Conservation (phyloP, 2,888 invertebrate species). For the Heliconius erato region DNA sequence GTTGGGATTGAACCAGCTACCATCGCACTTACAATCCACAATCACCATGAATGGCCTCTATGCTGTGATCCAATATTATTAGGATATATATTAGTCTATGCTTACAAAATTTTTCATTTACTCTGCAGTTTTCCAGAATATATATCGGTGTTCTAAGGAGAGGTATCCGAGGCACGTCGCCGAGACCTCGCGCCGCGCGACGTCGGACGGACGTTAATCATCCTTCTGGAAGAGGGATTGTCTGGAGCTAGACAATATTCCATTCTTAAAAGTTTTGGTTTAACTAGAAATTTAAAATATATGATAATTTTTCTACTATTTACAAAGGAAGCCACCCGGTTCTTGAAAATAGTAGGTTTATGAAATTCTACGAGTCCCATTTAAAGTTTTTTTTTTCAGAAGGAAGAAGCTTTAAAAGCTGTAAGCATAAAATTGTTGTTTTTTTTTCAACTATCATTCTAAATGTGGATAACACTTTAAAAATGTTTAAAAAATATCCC, state of each 20-base stretch:
- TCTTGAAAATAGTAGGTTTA: not conserved
- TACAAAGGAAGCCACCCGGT: not conserved
- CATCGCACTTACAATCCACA: no score
- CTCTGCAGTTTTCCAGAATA: not conserved
- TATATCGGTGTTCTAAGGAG: not conserved
- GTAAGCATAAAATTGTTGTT: no score
- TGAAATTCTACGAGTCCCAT: not conserved
- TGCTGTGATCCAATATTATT: no score
- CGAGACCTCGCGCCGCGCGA: not conserved
- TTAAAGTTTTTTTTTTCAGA: not conserved
- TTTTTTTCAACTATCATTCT: no score
- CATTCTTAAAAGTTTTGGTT: not conserved
- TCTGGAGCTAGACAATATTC: not conserved
- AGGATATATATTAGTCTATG: no score
- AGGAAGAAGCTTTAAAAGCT: no score
- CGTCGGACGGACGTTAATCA: not conserved
- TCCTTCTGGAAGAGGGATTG: not conserved
- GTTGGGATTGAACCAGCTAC: no score
- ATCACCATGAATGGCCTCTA: no score
- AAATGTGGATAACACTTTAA: no score
- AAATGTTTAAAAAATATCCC: no score
- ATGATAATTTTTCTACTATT: not conserved
- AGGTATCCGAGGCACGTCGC: not conserved
- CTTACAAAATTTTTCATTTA: not conserved
- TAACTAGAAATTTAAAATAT: not conserved